phyloP scores from a whole-genome alignment of 2,113 vertebrate species.

The Brevimyrus niger region DNA sequence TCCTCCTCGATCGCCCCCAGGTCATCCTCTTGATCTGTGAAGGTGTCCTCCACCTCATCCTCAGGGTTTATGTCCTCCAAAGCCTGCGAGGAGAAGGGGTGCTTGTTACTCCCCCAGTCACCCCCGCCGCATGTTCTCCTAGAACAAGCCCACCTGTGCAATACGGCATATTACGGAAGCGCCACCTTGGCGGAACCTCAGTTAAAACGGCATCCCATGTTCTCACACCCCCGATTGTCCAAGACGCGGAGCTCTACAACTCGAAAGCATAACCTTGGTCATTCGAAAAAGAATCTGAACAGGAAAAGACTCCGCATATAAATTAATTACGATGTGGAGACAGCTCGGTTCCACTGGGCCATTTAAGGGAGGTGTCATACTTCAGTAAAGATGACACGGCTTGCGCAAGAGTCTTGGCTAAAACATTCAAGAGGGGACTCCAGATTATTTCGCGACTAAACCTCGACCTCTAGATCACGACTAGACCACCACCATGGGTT shows the following conservation, averaged over 20 bases:
- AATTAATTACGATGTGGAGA: neutral
- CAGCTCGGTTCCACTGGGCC: neutral
- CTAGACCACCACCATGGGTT: neutral
- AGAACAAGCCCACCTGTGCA: neutral
- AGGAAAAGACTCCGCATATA: neutral
- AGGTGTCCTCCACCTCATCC: conserved; percentile 80
- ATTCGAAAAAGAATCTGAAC: neutral
- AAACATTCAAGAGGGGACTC: neutral
- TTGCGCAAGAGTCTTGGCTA: neutral
- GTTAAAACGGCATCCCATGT: neutral
- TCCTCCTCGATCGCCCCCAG: conserved; percentile 90
- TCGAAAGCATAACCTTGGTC: neutral
- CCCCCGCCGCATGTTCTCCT: neutral
- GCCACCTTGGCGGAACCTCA: neutral
- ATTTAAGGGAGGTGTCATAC: neutral
- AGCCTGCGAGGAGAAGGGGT: conserved; percentile 57
- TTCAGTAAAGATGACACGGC: neutral
- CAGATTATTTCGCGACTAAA: neutral
- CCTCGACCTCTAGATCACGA: neutral
- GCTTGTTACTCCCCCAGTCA: neutral
- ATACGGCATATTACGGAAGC: neutral
- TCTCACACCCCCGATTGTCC: neutral
- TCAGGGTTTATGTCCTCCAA: conserved; percentile 80
- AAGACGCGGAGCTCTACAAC: neutral
- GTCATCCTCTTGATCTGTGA: conserved; percentile 79